Evolutionary conservation across 2,888 invertebrate species (phyloP), one percentile per base, ranked within the genome.

Genomic region (Ochlodes sylvanus): DNA sequence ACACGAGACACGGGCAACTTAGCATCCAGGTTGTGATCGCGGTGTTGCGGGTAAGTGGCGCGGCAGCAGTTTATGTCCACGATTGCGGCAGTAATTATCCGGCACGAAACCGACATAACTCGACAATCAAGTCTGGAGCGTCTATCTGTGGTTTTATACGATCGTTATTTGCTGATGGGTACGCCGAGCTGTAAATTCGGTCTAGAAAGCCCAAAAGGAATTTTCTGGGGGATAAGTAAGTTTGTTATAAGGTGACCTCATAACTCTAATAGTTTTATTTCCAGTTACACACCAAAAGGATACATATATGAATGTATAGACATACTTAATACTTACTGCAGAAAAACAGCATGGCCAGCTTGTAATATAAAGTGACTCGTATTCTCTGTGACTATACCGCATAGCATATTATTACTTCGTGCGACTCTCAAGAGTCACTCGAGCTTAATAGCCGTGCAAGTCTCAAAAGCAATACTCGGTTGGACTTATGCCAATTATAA

Each of bases 401-500:
- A 50, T 50, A 19, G 50, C 50, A 50, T 50, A 50, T 50, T 50
- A 50, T 50, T 50, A 50, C 50, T 50, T 50, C 50, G 50, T 19
- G 19, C 17, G 50, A 50, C 19, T 19, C 50, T 50, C 50, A 50
- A 50, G 50, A 50, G 50, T 12, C 50, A 50, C 47, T 47, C 17
- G 50, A 50, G 19, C 50, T 50, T 50, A 50, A 50, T 50, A 50
- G 50, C 50, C 50, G 50, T 50, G 50, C 50, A 50, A 47, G 50
- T 50, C 50, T 50, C 50, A 50, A 50, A 50, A 50, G 52, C 32
- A 41, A 21, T 38, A 67, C 10, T 57, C 21, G 12, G 58, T 55
- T 69, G 62, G 57, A 56, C 57, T 64, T 54, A 34, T 17, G 66
- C 66, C 68, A 69, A 56, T 63, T 63, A 63, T 14, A 56, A 44